These are phyloP conservation scores for Neocrepidodera transversa DNA, from an alignment of 2,888 invertebrate genomes.

Conservation along the genomic window DNA sequence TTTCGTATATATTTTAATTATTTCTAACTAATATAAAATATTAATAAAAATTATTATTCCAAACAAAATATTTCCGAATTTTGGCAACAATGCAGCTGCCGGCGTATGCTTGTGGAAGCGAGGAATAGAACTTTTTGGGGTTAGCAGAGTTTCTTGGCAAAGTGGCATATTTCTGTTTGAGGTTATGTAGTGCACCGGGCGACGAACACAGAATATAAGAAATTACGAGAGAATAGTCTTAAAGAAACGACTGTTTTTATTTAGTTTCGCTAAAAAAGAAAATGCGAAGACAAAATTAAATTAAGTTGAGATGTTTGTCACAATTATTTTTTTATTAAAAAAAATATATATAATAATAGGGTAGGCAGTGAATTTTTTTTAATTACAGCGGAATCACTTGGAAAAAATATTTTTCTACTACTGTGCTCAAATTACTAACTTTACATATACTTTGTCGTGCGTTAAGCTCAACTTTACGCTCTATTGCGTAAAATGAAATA, in stretches of 20 bases:
- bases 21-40: too few species aligned
- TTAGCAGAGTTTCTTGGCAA: conserved; percentile 39
- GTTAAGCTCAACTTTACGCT: too few species aligned
- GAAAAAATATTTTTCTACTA: too few species aligned
- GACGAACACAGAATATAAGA: conserved; percentile 2
- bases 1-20: too few species aligned
- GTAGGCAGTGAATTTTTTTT: too few species aligned
- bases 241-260: neutral
- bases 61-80: neutral
- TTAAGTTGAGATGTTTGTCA: neutral
- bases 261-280: neutral
- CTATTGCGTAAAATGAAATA: too few species aligned
- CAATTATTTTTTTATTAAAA: neutral
- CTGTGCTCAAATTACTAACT: too few species aligned
- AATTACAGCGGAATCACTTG: too few species aligned
- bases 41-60: too few species aligned
- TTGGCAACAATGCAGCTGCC: neutral
- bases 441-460: too few species aligned
- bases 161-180: conserved; percentile 36
- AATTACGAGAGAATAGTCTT: neutral
- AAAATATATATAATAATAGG: too few species aligned
- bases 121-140: conserved; percentile 33
- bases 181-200: conserved; percentile 22
- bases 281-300: neutral
- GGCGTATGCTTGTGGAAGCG: neutral